Conservation (phyloP, 2,113 vertebrate genomes). For the Limanda limanda region DNA sequence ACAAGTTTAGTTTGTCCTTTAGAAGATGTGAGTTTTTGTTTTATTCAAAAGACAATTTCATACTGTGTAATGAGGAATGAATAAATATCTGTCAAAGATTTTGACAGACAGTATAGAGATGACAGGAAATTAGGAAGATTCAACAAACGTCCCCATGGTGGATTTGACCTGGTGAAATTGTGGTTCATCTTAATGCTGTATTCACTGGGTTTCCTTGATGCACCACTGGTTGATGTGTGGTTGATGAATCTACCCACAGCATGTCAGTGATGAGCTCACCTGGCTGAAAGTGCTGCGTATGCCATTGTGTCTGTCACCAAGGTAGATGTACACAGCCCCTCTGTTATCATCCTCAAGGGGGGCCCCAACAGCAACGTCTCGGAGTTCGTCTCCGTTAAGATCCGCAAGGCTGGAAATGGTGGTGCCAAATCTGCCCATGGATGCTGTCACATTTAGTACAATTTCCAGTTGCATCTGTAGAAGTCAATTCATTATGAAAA, state of each 20-base stretch:
- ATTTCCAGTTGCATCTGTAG: conserved; percentile 67
- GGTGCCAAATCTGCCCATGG: conserved; percentile 84
- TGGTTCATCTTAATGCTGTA: background rate
- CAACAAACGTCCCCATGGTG: background rate
- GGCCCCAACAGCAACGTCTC: conserved; percentile 87
- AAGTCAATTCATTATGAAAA: background rate
- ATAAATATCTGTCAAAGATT: background rate
- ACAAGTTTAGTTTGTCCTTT: background rate
- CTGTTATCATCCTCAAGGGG: conserved; percentile 83
- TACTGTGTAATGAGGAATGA: background rate
- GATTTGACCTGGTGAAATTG: background rate
- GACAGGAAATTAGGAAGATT: background rate
- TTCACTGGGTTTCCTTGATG: background rate
- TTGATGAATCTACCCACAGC: too few species aligned
- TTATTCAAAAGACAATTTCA: background rate
- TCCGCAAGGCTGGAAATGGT: conserved; percentile 82
- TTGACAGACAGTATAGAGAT: background rate
- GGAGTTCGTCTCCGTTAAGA: conserved; percentile 84
- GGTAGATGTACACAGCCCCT: conserved; percentile 87
- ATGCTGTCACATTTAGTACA: conserved; percentile 50
- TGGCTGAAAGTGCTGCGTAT: conserved; percentile 75
- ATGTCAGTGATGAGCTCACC: conserved; percentile 61
- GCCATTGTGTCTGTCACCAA: conserved; percentile 67
- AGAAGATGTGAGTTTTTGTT: background rate
- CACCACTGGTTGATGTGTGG: too few species aligned